A percentile compares a stretch with the other conserved stretches of the same genome.
Evolutionary conservation across 1,140 invertebrate genomes (phyloP).

Genomic region (Magallana angulata): DNA sequence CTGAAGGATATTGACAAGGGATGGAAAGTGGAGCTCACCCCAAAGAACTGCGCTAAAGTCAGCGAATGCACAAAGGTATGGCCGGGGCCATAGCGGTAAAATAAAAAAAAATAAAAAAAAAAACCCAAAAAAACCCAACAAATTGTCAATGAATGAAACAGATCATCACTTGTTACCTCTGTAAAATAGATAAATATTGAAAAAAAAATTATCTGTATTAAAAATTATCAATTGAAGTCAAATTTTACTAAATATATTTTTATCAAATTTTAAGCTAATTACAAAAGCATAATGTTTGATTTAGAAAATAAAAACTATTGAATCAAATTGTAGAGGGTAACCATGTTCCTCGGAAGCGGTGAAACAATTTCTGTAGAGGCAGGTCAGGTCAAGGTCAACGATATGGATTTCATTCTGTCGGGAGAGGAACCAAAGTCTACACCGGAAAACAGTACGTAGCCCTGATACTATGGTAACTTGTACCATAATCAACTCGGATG

Average conservation of each 20-base stretch:
- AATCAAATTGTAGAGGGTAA: conserved; percentile 25
- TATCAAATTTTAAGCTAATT: too few relatives aligned
- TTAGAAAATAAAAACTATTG: too few relatives aligned
- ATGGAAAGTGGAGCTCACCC: not conserved
- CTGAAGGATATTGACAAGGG: conserved; percentile 15
- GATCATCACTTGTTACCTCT: too few relatives aligned
- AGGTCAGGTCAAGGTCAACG: conserved; percentile 28
- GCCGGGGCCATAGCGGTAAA: too few relatives aligned
- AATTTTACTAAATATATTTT: too few relatives aligned
- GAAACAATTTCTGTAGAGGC: conserved; percentile 37
- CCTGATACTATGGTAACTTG: not conserved
- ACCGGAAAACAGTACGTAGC: conserved; percentile 34
- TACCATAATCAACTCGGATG: not conserved
- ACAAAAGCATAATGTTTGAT: too few relatives aligned
- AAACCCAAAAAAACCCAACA: too few relatives aligned
- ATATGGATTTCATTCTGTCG: conserved; percentile 24
- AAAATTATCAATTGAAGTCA: too few relatives aligned
- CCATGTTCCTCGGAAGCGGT: conserved; percentile 26
- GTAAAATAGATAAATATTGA: too few relatives aligned
- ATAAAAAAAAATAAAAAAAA: too few relatives aligned
- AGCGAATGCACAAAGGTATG: conserved; percentile 21
- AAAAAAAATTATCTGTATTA: too few relatives aligned
- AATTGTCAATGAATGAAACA: too few relatives aligned
- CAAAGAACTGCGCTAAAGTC: conserved; percentile 16
- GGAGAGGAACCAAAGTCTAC: conserved; percentile 23